Evolutionary conservation across 2,888 invertebrate genomes (phyloP).

Genomic region (Ophion costatus): DNA sequence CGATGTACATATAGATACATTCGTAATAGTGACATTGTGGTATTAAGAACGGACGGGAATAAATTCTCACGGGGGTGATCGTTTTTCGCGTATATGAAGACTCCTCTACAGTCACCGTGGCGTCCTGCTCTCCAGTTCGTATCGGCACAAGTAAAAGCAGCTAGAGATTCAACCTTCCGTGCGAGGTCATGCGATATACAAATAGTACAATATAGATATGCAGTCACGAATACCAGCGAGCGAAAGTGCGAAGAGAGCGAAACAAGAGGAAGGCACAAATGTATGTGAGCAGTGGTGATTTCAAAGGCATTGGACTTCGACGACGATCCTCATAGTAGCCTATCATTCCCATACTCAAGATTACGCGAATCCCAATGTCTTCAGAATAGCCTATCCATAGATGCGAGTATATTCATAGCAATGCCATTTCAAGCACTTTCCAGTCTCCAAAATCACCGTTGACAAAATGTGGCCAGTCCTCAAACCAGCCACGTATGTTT

Average conservation of each 20-base stretch:
- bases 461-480: no score
- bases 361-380: no score
- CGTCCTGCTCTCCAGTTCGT: background rate
- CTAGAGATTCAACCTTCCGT: conserved; percentile 3
- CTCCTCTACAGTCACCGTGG: conserved; percentile 1
- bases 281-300: background rate
- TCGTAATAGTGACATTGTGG: background rate
- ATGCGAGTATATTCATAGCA: no score
- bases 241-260: conserved; percentile 24
- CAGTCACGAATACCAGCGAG: conserved; percentile 1
- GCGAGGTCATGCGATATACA: background rate
- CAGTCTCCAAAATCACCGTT: no score
- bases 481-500: no score
- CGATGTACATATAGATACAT: conserved; percentile 1
- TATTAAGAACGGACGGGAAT: background rate
- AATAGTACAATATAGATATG: background rate
- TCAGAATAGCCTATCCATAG: no score
- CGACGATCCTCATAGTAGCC: background rate
- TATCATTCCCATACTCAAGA: no score
- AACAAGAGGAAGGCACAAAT: conserved; percentile 20
- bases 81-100: conserved; percentile 25
- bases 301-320: background rate
- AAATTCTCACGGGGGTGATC: conserved; percentile 22
- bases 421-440: no score
- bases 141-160: background rate